These are phyloP conservation scores for Scrobipalpa atriplicella DNA, from an alignment of 2,888 invertebrate species.

Conservation along the genomic window DNA sequence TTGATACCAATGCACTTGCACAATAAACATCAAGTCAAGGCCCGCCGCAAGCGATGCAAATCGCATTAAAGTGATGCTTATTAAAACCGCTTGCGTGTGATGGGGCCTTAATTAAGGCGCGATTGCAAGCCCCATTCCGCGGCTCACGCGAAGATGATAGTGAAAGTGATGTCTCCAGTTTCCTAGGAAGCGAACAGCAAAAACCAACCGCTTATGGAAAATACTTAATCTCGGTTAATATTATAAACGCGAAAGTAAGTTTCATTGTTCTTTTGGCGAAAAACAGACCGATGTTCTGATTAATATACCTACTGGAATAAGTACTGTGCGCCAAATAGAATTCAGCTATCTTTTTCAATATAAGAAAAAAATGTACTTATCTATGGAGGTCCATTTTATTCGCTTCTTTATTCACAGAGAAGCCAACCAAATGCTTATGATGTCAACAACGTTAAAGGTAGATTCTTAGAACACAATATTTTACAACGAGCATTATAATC, in stretches of 20 bases:
- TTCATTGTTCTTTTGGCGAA: no score
- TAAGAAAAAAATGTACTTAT: no score
- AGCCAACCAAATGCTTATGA: no score
- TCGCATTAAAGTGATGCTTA: conserved; percentile 38
- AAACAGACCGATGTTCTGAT: no score
- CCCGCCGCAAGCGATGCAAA: conserved; percentile 57
- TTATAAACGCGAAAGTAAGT: no score
- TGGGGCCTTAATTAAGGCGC: conserved; percentile 41
- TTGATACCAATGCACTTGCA: not conserved
- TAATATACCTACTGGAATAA: no score
- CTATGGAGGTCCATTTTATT: no score
- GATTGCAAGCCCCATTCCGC: conserved; percentile 34
- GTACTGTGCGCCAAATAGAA: no score
- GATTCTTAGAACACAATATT: not conserved
- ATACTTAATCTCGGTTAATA: no score
- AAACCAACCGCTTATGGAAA: conserved; percentile 17
- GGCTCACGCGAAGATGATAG: conserved; percentile 40
- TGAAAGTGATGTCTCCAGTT: conserved; percentile 39
- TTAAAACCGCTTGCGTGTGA: conserved; percentile 39
- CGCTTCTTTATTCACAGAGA: no score
- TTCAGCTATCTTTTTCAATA: no score
- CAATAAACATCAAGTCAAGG: conserved; percentile 11
- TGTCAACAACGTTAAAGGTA: not conserved
- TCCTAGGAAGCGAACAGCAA: conserved; percentile 40
- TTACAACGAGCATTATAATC: not conserved